Evolutionary conservation across 53 echinoderm and acorn worm genomes (phyloP), one percentile per base, ranked within the genome.

Genomic region (Holothuria leucospilota): DNA sequence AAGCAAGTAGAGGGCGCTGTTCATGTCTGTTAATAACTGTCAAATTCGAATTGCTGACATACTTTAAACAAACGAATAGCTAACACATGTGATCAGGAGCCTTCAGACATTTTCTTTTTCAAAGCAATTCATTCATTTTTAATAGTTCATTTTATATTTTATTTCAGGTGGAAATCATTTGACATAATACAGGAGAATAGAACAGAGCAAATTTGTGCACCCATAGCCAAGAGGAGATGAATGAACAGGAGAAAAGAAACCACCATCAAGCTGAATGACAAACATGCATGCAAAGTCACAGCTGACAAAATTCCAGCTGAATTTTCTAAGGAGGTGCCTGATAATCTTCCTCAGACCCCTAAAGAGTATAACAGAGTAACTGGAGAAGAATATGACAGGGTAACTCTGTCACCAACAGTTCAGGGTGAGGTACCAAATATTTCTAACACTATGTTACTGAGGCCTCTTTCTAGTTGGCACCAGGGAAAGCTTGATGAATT

Each of bases 361-460:
- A 26, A n/a, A 69, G 30, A 25, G 39, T 69, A 29, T 2, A 69
- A 8, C 1, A 69, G 30, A 26, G 25, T 69, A 26, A 69, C 69
- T 13, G 14, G 7, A 69, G 69, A 69, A 69, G 69, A 69, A 29
- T 69, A 69, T 69, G 69, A 69, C 27, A 69, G 39, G 69, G 13
- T 26, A 69, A 0, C 28, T 69, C 13, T 29, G 0, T 69, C 69
- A 69, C 69, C n/a, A n/a, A n/a, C 69, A 69, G 69, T 29, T 69
- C 29, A 69, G 40, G 69, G 69, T 69, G 69, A 69, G 28, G 69
- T 69, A 69, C 69, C 4, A 69, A 69, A 69, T 69, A 0, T 69
- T 69, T 69, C 29, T 69, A 29, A 29, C 69, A 69, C 69, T 29
- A 69, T 69, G 69, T 69, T 69, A 12, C 13, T 69, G 13, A 69